A percentile compares a stretch with the other conserved stretches of the same genome.
Evolutionary conservation across 92 coral and sea anemone genomes (phyloP).

Genomic region (Ricordea florida): DNA sequence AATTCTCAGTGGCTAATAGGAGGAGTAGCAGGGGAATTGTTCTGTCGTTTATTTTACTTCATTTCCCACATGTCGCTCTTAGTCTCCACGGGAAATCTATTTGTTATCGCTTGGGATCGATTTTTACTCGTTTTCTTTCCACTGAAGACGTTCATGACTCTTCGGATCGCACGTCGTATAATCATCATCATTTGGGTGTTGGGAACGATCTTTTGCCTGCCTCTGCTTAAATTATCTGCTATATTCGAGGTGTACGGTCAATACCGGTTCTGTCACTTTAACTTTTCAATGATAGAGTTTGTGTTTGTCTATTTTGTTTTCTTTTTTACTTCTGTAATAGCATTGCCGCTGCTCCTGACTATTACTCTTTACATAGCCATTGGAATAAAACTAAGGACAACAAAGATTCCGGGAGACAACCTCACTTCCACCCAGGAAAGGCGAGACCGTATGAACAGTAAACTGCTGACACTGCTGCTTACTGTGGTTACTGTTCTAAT

Average conservation of each 20-base stretch:
- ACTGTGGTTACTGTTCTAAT: slow-evolving; percentile 52
- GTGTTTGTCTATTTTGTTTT: slow-evolving; percentile 17
- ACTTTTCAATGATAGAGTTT: background rate
- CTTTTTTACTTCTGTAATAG: slow-evolving; percentile 28
- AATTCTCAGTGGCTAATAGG: slow-evolving; percentile 50
- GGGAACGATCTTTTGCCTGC: slow-evolving; percentile 37
- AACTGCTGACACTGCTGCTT: slow-evolving; percentile 53
- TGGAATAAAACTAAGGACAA: slow-evolving; percentile 55
- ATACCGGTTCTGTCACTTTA: slow-evolving; percentile 5
- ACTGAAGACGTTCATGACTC: slow-evolving; percentile 30
- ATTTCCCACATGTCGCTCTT: slow-evolving; percentile 41
- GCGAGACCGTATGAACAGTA: slow-evolving; percentile 55
- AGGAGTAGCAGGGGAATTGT: slow-evolving; percentile 47
- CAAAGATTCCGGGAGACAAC: slow-evolving; percentile 60
- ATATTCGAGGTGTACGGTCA: background rate
- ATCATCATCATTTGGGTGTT: slow-evolving; percentile 44
- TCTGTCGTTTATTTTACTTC: slow-evolving; percentile 51
- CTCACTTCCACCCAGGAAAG: slow-evolving; percentile 47
- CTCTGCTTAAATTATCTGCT: slow-evolving; percentile 27
- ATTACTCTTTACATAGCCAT: slow-evolving; percentile 62
- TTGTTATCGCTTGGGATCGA: slow-evolving; percentile 68
- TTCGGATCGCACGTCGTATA: slow-evolving; percentile 10
- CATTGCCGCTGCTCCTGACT: slow-evolving; percentile 43
- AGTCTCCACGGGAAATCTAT: slow-evolving; percentile 57
- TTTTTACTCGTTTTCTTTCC: slow-evolving; percentile 73